These are phyloP conservation scores for Hyles euphorbiae DNA, from an alignment of 1,140 invertebrate species.

Conservation along the genomic window DNA sequence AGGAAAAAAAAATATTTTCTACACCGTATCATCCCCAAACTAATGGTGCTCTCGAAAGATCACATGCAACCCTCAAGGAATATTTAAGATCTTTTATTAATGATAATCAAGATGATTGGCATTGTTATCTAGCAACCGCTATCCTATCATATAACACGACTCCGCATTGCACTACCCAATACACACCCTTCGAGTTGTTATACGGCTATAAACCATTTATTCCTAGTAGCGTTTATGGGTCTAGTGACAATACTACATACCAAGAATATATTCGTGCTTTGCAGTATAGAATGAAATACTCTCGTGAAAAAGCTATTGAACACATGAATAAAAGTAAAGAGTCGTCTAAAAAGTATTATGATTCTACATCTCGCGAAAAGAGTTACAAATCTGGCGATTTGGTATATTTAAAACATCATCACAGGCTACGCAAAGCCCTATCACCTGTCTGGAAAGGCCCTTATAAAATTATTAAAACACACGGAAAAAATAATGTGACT, in stretches of 20 bases:
- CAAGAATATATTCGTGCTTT: slow-evolving; percentile 17
- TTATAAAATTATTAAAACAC: slow-evolving; percentile 23
- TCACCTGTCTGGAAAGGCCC: slow-evolving; percentile 25
- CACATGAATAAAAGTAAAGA: slow-evolving; percentile 22
- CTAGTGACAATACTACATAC: slow-evolving; percentile 7
- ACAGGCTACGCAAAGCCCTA: slow-evolving; percentile 15
- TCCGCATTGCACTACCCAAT: slow-evolving; percentile 12
- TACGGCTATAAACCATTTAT: slow-evolving; percentile 34
- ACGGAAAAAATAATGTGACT: slow-evolving; percentile 17
- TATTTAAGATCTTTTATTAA: slow-evolving; percentile 39
- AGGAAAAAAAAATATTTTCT: slow-evolving; percentile 37
- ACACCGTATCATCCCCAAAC: slow-evolving; percentile 54
- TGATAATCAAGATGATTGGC: slow-evolving; percentile 33
- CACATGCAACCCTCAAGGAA: slow-evolving; percentile 30
- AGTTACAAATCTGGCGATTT: slow-evolving; percentile 22
- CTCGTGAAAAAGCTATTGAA: slow-evolving; percentile 18
- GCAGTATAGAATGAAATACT: slow-evolving; percentile 19
- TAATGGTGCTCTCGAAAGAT: slow-evolving; percentile 26
- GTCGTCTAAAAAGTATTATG: slow-evolving; percentile 22
- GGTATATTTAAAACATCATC: slow-evolving; percentile 21
- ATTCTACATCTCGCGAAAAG: slow-evolving; percentile 3
- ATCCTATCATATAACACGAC: slow-evolving; percentile 38
- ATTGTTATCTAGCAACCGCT: slow-evolving; percentile 25
- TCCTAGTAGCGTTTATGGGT: slow-evolving; percentile 17
- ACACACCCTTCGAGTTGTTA: slow-evolving; percentile 37